Percentiles rank a stretch among this genome's conserved stretches.
Evolutionary conservation across 2,797 vertebrate species (phyloP).

Genomic region (Aphelocoma californica): DNA sequence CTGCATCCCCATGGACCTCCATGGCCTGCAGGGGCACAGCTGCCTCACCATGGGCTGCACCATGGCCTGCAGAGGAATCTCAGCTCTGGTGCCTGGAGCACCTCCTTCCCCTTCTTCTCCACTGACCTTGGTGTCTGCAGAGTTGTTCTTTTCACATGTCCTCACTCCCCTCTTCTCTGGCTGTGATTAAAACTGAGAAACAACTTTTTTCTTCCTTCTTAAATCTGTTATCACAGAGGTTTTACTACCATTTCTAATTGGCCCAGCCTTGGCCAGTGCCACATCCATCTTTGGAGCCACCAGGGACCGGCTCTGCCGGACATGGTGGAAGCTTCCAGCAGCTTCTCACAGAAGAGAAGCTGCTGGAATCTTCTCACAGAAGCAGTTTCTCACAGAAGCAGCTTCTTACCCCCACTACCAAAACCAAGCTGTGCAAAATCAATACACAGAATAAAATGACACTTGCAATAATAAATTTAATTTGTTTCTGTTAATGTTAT

Average conservation of each 20-base stretch:
- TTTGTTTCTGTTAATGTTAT: not conserved
- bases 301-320: not conserved
- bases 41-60: too few relatives aligned
- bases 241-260: not conserved
- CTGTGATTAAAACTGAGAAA: not conserved
- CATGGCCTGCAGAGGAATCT: not conserved
- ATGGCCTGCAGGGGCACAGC: not conserved
- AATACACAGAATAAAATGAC: not conserved
- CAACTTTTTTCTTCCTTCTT: not conserved
- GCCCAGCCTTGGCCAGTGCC: not conserved
- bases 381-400: not conserved
- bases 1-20: not conserved
- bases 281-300: fast-evolving
- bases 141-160: not conserved
- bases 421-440: not conserved
- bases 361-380: not conserved
- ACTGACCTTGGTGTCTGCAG: not conserved
- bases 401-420: too few relatives aligned
- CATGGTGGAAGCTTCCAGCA: not conserved
- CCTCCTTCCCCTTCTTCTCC: fast-evolving
- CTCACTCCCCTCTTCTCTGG: not conserved
- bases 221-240: not conserved
- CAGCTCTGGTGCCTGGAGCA: fast-evolving
- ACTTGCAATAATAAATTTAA: not conserved
- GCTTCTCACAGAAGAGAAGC: not conserved